Base-by-base conservation (phyloP, 2,888 invertebrate species). In the Cataglyphis albicans region DNA sequence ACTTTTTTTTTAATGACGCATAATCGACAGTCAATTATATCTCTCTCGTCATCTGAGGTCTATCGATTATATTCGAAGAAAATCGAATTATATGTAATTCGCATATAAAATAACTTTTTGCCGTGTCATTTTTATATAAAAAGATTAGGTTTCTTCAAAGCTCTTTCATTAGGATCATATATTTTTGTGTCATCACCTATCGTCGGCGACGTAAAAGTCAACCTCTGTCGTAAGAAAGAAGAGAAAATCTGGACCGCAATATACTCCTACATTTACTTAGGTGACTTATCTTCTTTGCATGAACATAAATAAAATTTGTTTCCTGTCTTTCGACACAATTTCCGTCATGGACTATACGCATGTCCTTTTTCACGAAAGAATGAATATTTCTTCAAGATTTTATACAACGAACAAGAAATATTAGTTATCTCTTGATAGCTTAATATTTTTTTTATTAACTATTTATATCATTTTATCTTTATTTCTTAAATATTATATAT, bases 251-350 rank as follows among this genome's bases (percentile, higher is more conserved):
- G 21, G 18, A 61, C 78, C 70, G 70, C 78, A 80, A 80, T 78
- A 68, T 78, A 68, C 78, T 68, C 35, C 35, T 25, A 44, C 70
- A 70, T 80, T 68, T 44, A 70, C 44, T 57, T 57, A 32, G 57
- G 32, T 80, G 78, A 80, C 70, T 80, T 70, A 70, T 44, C 59
- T 70, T 4, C 44, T 57, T 57, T 35, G 7, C 12, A 44, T 35
- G 68, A 68, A 12, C 70, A 80, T 80, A 70, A 80, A 80, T 80
- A 70, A 70, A 80, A 80, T 80, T 78, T 68, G 32, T 59, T 57
- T 15, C 44, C 21, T 44, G 68, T 68, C 57, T 80, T 70, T 70
- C 35, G 35, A n/a, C 70, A 38, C 76, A 70, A 80, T 80, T 70
- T 35, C 59, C 44, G n/a, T 4, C 21, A 61, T 25, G 9, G 15